Evolutionary conservation across 35 echinoderm and acorn worm species (phyloP).

Genomic region (Apostichopus parvimensis): DNA sequence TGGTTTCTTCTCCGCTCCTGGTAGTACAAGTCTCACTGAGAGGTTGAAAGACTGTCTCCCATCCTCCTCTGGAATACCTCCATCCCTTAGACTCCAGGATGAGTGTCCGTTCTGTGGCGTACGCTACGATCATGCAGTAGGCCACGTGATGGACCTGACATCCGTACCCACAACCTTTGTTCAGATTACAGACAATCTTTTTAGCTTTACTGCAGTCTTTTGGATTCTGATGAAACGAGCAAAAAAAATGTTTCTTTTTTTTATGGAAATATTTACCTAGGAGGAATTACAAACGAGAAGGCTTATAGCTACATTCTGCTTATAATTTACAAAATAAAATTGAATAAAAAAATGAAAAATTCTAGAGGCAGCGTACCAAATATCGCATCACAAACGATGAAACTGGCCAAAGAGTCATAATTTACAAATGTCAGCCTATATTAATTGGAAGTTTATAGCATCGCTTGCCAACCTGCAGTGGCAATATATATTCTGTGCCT

Average conservation of each 20-base stretch:
- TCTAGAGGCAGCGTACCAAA: too few relatives aligned
- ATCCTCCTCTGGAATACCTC: slow-evolving; percentile 91
- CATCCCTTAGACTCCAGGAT: slow-evolving; percentile 89
- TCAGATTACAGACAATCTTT: slow-evolving; percentile 93
- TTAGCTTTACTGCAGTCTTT: slow-evolving; percentile 87
- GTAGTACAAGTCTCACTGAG: slow-evolving; percentile 82
- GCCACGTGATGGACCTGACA: slow-evolving; percentile 96
- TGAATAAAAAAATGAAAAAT: too few relatives aligned
- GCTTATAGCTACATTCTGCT: too few relatives aligned
- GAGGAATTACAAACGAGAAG: background rate
- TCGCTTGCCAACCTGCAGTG: too few relatives aligned
- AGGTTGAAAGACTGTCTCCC: slow-evolving; percentile 93
- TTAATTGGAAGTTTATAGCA: too few relatives aligned
- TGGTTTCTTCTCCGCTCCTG: slow-evolving; percentile 54
- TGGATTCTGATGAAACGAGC: slow-evolving; percentile 76
- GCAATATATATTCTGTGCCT: too few relatives aligned
- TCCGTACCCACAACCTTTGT: slow-evolving; percentile 94
- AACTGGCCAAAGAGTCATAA: too few relatives aligned
- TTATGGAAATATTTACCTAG: background rate
- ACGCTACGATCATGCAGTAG: slow-evolving; percentile 93
- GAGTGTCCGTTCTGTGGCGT: slow-evolving; percentile 89
- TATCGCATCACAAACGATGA: too few relatives aligned
- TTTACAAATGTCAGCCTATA: too few relatives aligned
- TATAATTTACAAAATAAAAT: too few relatives aligned
- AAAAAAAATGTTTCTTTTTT: background rate